A percentile compares a stretch with the other conserved stretches of the same genome.
Conservation (phyloP, 2,797 vertebrate genomes). For the Margarornis squamiger region DNA sequence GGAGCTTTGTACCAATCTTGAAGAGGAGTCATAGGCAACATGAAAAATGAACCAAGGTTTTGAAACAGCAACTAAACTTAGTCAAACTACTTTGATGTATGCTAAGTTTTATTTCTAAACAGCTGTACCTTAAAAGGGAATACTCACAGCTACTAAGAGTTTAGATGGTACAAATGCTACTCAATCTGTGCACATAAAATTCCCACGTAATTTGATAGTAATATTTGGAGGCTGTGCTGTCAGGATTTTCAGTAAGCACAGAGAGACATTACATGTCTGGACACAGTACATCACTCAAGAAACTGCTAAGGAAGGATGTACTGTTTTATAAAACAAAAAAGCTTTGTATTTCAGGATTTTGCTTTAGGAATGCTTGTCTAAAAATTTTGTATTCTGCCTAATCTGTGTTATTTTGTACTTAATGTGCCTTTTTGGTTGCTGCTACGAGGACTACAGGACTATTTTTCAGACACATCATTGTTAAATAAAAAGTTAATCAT, state of each 20-base stretch:
- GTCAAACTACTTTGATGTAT: background rate
- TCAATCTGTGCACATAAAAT: background rate
- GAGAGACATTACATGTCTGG: background rate
- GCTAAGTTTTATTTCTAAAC: background rate
- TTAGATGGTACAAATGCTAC: background rate
- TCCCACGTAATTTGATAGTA: background rate
- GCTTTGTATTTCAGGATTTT: background rate
- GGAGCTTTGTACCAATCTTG: background rate
- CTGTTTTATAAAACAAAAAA: background rate
- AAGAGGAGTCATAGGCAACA: background rate
- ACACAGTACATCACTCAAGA: background rate
- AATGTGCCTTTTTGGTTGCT: conserved; percentile 37
- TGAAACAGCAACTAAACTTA: background rate
- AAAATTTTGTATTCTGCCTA: background rate
- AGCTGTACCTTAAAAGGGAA: background rate
- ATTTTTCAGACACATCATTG: conserved; percentile 18
- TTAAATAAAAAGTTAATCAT: conserved; percentile 45
- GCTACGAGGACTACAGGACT: conserved; percentile 20
- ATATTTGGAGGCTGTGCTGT: background rate
- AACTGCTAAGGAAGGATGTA: background rate
- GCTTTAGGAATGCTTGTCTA: background rate
- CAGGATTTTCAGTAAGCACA: background rate
- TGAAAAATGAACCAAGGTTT: background rate
- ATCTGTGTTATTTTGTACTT: conserved; percentile 15
- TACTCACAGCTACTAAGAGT: background rate